Base-by-base conservation (phyloP, 2,113 vertebrate species). In the Sphaerodactylus townsendi region DNA sequence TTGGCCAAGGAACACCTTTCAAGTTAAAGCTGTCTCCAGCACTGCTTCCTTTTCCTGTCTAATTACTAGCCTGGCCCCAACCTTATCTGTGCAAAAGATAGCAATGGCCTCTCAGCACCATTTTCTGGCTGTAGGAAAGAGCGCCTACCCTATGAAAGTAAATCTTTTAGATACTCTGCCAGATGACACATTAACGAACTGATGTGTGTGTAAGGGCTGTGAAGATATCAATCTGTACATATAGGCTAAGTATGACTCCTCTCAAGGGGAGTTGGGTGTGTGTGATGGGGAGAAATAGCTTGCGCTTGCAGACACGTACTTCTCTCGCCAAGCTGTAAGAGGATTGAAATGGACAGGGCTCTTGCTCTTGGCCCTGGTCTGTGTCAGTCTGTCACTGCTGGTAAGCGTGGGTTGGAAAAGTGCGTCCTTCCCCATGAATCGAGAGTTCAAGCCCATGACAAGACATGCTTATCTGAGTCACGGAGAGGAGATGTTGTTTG, bases 151-250 rank as follows among this genome's bases (percentile, higher is more conserved):
- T n/a, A 53, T 77, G 72, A 41, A 68, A 66, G 28, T 66, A n/a
- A 11, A 76, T 72, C 70, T 41, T 76, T 0, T 2, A 41, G 1
- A 21, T 21, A 1, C 62, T 81, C 44, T 79, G 30, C 66, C 0
- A 1, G 37, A 23, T 72, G 70, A 59, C 44, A 64, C 2, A 25
- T 46, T 53, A 59, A 30, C 66, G 86, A 7, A 3, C 14, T 39
- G 0, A 0, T 39, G 1, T 53, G 53, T 75, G 62, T 62, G 9
- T 71, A 37, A 65, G 76, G 1, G 3, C 72, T 0, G 0, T 79
- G 82, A 81, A 68, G 41, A 64, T 35, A 37, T 72, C 69, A 76
- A 6, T 76, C 48, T 0, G 0, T 0, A 62, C 66, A 1, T 0
- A 77, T 35, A 35, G 30, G 53, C 28, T 59, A 41, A 76, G 28